Evolutionary conservation across 2,888 invertebrate species (phyloP), one percentile per base, ranked within the genome.

Genomic region (Troides oblongomaculatus): DNA sequence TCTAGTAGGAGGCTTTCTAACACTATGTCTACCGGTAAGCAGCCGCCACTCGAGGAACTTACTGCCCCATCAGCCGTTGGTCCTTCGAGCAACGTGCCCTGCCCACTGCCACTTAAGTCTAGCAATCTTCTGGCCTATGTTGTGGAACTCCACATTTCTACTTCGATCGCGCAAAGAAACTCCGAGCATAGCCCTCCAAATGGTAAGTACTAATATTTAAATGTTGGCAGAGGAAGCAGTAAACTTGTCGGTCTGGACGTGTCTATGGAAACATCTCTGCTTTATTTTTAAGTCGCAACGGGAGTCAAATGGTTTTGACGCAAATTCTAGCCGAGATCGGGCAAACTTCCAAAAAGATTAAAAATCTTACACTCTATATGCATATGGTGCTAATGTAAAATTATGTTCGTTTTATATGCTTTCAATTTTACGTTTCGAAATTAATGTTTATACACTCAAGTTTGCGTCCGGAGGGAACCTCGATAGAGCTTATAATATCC

Each of bases 281-380:
- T 80, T 80, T 81, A 82, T 82, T 81, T 84, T 81, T 78, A 81
- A 75, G 80, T 75, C 80, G 75, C 75, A 79, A 79, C 79, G 75
- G 80, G 78, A 80, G 80, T 75, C 81, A 81, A 84, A 85, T 84
- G 84, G 83, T 80, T 79, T 84, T 85, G 87, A 88, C 87, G 88
- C 80, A 84, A 81, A 81, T 85, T 66, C 82, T 81, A 78, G 79
- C 82, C 82, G 77, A 75, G 81, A 84, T 83, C 83, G 85, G 88
- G 88, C 88, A 87, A 74, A 74, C 76, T 69, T 83, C 88, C 88
- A 88, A 87, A 56, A 73, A 68, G 73, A 73, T 74, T 80, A 78
- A 82, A 84, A 82, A 79, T 74, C 72, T 75, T 74, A 74, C 75
- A 79, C 78, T 72, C 76, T 69, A 64, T 63, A 43, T 60, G 56